A percentile compares a stretch with the other conserved stretches of the same genome.
These are phyloP conservation scores for Cnemophilus loriae DNA, from an alignment of 2,113 vertebrate species.

Conservation along the genomic window DNA sequence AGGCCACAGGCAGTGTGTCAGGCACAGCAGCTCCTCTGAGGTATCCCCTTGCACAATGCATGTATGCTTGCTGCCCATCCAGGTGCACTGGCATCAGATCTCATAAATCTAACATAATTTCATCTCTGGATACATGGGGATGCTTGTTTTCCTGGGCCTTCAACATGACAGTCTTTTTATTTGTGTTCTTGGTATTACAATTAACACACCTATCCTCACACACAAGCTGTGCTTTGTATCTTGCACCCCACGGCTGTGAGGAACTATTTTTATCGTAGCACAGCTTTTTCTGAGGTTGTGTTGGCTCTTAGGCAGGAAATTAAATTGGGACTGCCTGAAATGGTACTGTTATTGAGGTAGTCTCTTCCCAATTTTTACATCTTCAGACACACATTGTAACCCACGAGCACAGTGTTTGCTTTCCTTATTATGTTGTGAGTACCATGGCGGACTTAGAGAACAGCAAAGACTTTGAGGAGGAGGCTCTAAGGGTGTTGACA, in stretches of 20 bases:
- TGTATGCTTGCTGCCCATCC: not conserved
- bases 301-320: not conserved
- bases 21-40: not conserved
- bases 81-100: not conserved
- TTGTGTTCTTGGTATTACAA: not conserved
- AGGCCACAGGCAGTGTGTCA: accelerated
- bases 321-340: not conserved
- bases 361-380: not conserved
- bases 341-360: not conserved
- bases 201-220: not conserved
- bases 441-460: accelerated
- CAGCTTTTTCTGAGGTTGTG: not conserved
- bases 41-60: accelerated
- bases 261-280: not conserved
- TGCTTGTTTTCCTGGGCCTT: not conserved
- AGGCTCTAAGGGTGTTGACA: not conserved
- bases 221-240: not conserved
- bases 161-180: not conserved
- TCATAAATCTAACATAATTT: not conserved
- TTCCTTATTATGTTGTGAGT: not conserved
- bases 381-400: not conserved
- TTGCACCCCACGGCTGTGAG: not conserved
- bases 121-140: not conserved
- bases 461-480: not conserved
- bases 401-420: not conserved